phyloP scores from a whole-genome alignment of 2,888 invertebrate genomes.

The Pollenia griseotomentosa region DNA sequence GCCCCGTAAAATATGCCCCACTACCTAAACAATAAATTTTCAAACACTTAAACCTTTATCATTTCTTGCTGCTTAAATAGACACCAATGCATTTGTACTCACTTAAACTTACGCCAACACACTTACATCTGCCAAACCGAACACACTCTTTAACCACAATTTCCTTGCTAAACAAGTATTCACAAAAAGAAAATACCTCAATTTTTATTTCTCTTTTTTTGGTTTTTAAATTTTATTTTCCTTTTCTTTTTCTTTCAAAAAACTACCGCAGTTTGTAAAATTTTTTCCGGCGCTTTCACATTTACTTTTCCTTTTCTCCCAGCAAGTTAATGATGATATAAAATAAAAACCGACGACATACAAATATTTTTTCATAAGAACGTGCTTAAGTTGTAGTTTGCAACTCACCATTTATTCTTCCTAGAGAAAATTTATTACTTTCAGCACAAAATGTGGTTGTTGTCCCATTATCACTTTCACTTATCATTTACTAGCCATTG shows the following conservation, averaged over 20 bases:
- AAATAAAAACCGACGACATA: slow-evolving; percentile 26
- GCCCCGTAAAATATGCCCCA: background rate
- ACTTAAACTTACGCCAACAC: background rate
- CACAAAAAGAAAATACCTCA: slow-evolving; percentile 30
- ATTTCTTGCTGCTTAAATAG: background rate
- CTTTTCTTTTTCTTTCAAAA: slow-evolving; percentile 19
- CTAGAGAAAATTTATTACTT: slow-evolving; percentile 11
- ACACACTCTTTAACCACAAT: slow-evolving; percentile 1
- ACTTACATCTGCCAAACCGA: background rate
- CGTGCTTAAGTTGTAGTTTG: slow-evolving; percentile 71
- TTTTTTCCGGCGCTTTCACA: slow-evolving; percentile 39
- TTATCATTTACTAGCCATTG: slow-evolving; percentile 32
- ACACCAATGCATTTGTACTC: slow-evolving; percentile 18
- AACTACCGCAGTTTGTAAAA: slow-evolving; percentile 61
- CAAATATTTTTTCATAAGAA: slow-evolving; percentile 44
- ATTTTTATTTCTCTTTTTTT: slow-evolving; percentile 22
- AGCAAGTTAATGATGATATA: background rate
- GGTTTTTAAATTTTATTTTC: slow-evolving; percentile 22
- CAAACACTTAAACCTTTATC: slow-evolving; percentile 48
- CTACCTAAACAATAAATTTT: slow-evolving; percentile 33
- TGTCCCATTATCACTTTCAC: slow-evolving; percentile 34
- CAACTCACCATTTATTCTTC: slow-evolving; percentile 43
- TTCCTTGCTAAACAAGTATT: slow-evolving; percentile 17
- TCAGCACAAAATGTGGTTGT: slow-evolving; percentile 35
- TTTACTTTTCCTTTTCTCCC: background rate